phyloP scores from a whole-genome alignment of 2,113 vertebrate species.

The Corythaeola cristata region DNA sequence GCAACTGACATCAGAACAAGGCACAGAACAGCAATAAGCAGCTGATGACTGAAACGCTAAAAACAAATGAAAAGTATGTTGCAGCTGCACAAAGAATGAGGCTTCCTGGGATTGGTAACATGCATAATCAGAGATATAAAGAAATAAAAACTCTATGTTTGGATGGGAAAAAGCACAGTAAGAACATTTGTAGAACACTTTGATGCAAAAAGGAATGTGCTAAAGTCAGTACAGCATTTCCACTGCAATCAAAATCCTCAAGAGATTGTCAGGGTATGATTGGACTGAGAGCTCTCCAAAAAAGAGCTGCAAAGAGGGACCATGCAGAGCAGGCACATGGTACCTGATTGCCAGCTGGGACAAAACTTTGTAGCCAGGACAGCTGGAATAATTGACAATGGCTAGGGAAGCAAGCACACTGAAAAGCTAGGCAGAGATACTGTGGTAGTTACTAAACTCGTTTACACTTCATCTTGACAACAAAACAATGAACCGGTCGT shows the following conservation, averaged over 20 bases:
- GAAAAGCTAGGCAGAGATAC: background rate
- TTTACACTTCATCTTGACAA: background rate
- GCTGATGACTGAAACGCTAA: background rate
- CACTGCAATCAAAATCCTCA: background rate
- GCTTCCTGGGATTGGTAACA: background rate
- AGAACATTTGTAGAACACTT: background rate
- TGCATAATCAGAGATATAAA: background rate
- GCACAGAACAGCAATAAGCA: background rate
- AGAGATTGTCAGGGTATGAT: background rate
- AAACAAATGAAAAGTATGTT: background rate
- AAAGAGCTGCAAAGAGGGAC: background rate
- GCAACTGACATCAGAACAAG: background rate
- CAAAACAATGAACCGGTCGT: background rate
- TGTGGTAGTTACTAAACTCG: background rate
- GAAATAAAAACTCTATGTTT: background rate
- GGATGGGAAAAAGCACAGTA: background rate
- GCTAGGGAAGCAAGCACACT: background rate
- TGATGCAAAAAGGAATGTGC: background rate
- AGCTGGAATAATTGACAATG: background rate
- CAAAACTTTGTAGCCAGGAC: background rate
- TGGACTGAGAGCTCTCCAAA: background rate
- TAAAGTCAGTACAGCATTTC: background rate
- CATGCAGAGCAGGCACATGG: background rate
- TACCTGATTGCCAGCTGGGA: background rate
- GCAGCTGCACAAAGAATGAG: background rate